A percentile compares a stretch with the other conserved stretches of the same genome.
Conservation (phyloP, 2,888 invertebrate genomes). For the Heteromurus nitidus region DNA sequence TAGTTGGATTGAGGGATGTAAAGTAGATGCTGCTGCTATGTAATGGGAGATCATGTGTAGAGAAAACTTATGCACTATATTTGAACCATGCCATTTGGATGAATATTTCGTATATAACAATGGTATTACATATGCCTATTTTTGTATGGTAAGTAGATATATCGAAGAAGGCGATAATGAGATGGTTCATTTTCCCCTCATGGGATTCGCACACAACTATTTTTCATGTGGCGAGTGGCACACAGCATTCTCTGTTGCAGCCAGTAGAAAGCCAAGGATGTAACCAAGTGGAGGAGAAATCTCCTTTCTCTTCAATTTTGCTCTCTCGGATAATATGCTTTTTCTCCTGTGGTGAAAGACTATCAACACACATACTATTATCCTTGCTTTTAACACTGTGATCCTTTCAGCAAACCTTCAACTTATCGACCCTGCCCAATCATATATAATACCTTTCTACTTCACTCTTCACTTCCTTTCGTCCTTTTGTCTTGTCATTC, state of each 20-base stretch:
- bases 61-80: not conserved
- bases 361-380: conserved; percentile 43
- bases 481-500: too few species aligned
- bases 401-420: conserved; percentile 36
- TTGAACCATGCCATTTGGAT: not conserved
- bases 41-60: not conserved
- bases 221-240: not conserved
- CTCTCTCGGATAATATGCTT: not conserved
- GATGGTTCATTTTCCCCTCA: conserved; percentile 29
- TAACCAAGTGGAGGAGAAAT: not conserved
- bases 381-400: conserved; percentile 45
- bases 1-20: too few species aligned
- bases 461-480: not conserved
- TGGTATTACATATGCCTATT: not conserved
- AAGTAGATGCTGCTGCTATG: too few species aligned
- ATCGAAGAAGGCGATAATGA: conserved; percentile 28
- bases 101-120: not conserved
- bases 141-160: not conserved
- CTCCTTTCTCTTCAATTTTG: not conserved
- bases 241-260: not conserved
- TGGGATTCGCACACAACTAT: conserved; percentile 26
- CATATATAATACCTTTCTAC: not conserved
- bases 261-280: not conserved
- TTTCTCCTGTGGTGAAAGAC: conserved; percentile 41
- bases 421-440: conserved; percentile 1